Evolutionary conservation across 2,797 vertebrate genomes (phyloP).

Genomic region (Chelon labrosus): DNA sequence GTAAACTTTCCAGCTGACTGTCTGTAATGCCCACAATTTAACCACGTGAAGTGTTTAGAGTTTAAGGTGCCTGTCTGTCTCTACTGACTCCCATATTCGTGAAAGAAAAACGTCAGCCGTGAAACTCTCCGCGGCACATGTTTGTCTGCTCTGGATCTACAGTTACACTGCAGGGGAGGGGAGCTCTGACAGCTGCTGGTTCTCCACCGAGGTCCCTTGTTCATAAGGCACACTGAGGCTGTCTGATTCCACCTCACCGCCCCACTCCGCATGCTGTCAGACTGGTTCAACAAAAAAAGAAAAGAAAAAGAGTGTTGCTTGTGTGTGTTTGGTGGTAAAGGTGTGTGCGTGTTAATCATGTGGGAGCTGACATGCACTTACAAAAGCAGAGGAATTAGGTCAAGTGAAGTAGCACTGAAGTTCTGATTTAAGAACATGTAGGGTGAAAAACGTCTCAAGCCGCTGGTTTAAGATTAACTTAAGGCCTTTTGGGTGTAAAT

Average conservation of each 20-base stretch:
- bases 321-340: constrained; percentile 6
- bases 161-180: constrained; percentile 33
- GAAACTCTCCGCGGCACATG: constrained; percentile 44
- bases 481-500: neutral
- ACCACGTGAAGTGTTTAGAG: no score
- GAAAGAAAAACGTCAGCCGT: neutral
- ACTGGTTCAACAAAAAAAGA: constrained; percentile 70
- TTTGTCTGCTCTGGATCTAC: constrained; percentile 19
- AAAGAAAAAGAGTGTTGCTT: no score
- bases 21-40: no score
- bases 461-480: neutral
- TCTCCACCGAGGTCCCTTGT: constrained; percentile 71
- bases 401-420: neutral
- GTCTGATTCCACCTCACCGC: constrained; percentile 40
- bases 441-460: no score
- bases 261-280: constrained; percentile 61
- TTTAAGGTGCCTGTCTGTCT: neutral
- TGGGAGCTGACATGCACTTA: neutral
- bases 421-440: no score
- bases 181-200: constrained; percentile 73
- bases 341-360: constrained; percentile 6
- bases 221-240: constrained; percentile 42
- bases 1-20: no score
- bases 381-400: neutral
- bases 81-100: neutral